Evolutionary conservation across 2,797 vertebrate species (phyloP).

Genomic region (Acropternis orthonyx): DNA sequence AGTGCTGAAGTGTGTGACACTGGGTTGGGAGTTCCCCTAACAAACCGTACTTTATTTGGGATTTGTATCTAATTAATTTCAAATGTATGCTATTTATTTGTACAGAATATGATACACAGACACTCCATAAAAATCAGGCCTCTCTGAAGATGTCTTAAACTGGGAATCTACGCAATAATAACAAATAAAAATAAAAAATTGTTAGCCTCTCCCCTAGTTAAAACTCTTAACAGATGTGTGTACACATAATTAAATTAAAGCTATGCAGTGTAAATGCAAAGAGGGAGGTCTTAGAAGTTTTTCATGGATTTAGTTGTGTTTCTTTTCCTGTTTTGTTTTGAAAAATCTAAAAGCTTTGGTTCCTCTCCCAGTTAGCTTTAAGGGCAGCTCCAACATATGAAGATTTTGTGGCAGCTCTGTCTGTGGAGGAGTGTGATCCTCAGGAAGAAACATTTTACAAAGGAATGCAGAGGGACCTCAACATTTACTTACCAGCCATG

Average conservation of each 20-base stretch:
- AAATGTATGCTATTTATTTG: neutral
- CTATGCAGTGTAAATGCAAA: neutral
- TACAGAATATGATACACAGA: neutral
- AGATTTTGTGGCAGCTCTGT: slow-evolving; percentile 89
- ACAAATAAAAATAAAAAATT: neutral
- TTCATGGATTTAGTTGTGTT: neutral
- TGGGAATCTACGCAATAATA: neutral
- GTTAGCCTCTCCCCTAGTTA: neutral
- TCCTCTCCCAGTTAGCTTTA: slow-evolving; percentile 87
- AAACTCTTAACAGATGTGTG: neutral
- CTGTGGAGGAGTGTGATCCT: slow-evolving; percentile 84
- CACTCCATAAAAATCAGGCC: neutral
- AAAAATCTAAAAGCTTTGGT: neutral
- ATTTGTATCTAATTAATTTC: neutral
- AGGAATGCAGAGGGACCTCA: slow-evolving; percentile 90
- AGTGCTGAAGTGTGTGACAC: neutral
- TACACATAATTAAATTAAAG: neutral
- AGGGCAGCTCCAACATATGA: slow-evolving; percentile 91
- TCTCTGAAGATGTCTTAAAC: neutral
- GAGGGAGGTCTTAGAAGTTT: neutral
- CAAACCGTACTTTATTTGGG: neutral
- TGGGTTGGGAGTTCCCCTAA: neutral
- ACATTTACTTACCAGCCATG: slow-evolving; percentile 93
- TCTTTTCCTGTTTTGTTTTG: neutral
- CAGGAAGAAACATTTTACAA: slow-evolving; percentile 83